Evolutionary conservation across 2,888 invertebrate species (phyloP).

Genomic region (Frankliniella fusca): DNA sequence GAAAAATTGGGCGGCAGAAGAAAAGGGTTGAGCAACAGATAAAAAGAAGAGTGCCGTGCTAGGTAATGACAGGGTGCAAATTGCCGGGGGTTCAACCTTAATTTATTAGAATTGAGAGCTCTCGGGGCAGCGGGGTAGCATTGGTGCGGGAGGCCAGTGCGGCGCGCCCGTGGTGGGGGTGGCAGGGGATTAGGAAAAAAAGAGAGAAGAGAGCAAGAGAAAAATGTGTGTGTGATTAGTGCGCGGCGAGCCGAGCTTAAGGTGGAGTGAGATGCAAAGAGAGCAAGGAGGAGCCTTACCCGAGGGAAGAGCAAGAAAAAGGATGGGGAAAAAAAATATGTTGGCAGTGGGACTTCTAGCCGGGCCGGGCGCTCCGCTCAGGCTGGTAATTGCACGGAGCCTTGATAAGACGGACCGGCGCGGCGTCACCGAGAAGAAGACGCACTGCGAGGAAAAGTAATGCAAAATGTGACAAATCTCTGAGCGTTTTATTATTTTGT

Average conservation of each 20-base stretch:
- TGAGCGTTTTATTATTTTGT: too few species aligned
- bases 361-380: too few species aligned
- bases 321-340: too few species aligned
- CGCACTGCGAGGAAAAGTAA: too few species aligned
- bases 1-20: not conserved
- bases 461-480: too few species aligned
- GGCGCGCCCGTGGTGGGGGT: not conserved
- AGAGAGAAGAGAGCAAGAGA: not conserved
- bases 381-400: too few species aligned
- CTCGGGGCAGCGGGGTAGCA: not conserved
- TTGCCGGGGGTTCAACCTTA: conserved; percentile 12
- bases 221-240: conserved; percentile 25
- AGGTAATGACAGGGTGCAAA: conserved; percentile 25
- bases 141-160: not conserved
- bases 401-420: too few species aligned
- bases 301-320: too few species aligned
- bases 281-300: not conserved
- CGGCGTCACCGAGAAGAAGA: too few species aligned
- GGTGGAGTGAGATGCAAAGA: not conserved
- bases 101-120: conserved; percentile 20
- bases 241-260: conserved; percentile 18
- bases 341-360: too few species aligned
- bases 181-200: conserved; percentile 4
- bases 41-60: not conserved
- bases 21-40: conserved; percentile 22